Percentiles rank a stretch among this genome's conserved stretches.
phyloP scores from a whole-genome alignment of 2,113 vertebrate species.

The Erythrolamprus reginae region DNA sequence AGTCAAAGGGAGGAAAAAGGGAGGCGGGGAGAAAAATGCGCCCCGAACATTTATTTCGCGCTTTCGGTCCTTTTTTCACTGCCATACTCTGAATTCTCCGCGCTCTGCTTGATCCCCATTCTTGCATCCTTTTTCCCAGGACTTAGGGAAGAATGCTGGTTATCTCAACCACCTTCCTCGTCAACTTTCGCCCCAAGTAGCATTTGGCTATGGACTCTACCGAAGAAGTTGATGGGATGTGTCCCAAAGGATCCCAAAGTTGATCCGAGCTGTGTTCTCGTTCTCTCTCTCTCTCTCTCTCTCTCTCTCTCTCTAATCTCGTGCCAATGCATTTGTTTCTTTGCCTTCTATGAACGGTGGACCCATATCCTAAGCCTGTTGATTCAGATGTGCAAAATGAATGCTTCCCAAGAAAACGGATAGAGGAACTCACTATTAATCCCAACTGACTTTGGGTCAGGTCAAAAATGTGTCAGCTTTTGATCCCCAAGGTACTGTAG shows the following conservation, averaged over 20 bases:
- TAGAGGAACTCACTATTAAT: background rate
- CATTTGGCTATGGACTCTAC: background rate
- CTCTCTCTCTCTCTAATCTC: background rate
- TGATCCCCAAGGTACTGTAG: background rate
- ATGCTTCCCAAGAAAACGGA: background rate
- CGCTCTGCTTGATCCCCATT: background rate
- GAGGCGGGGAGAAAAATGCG: no score
- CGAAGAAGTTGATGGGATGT: background rate
- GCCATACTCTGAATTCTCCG: background rate
- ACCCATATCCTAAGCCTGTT: background rate
- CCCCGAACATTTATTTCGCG: background rate
- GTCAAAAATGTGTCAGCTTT: background rate
- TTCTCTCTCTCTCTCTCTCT: no score
- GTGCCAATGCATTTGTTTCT: background rate
- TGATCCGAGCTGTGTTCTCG: no score
- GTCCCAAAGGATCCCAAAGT: background rate
- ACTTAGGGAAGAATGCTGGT: background rate
- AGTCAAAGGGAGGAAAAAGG: no score
- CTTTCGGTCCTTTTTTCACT: background rate
- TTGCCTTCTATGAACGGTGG: background rate
- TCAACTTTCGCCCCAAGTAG: background rate
- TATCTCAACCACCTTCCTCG: background rate
- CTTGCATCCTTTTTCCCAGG: background rate
- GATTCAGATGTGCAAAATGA: background rate
- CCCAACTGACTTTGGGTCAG: background rate